Conservation (phyloP, 1,140 invertebrate species). For the Brachionus manjavacas region DNA sequence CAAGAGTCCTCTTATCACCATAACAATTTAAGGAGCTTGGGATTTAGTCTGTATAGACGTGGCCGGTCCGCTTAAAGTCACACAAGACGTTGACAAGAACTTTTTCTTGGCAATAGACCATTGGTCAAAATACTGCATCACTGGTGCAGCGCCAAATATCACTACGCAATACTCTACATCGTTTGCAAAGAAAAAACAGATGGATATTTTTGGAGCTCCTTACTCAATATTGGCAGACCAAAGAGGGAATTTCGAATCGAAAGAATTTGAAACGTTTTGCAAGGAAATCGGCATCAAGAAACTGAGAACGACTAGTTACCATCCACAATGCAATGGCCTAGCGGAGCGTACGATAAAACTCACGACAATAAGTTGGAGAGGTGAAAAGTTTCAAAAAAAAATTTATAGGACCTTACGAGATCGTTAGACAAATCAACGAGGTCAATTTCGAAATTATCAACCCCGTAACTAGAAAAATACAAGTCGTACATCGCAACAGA, state of each 20-base stretch:
- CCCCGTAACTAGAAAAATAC: too few relatives aligned
- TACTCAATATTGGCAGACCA: neutral
- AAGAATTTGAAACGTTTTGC: neutral
- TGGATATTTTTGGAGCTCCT: neutral
- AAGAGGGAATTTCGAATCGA: neutral
- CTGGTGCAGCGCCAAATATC: too few relatives aligned
- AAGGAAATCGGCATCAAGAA: too few relatives aligned
- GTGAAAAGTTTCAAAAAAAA: too few relatives aligned
- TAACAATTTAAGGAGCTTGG: neutral
- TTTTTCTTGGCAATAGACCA: conserved; percentile 48
- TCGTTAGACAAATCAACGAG: too few relatives aligned
- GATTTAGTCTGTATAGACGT: conserved; percentile 46
- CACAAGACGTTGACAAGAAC: conserved; percentile 46
- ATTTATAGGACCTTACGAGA: too few relatives aligned
- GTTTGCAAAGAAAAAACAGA: neutral
- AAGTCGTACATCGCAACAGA: too few relatives aligned
- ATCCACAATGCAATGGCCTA: conserved; percentile 49
- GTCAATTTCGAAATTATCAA: too few relatives aligned
- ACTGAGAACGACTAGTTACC: conserved; percentile 47
- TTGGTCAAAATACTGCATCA: conserved; percentile 49
- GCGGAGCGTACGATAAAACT: conserved; percentile 49
- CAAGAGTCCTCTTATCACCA: neutral
- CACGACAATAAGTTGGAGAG: too few relatives aligned
- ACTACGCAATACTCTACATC: conserved; percentile 45
- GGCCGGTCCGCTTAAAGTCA: conserved; percentile 46